A percentile compares a stretch with the other conserved stretches of the same genome.
These are phyloP conservation scores for Bradypodion ventrale DNA, from an alignment of 2,797 vertebrate species.

Conservation along the genomic window DNA sequence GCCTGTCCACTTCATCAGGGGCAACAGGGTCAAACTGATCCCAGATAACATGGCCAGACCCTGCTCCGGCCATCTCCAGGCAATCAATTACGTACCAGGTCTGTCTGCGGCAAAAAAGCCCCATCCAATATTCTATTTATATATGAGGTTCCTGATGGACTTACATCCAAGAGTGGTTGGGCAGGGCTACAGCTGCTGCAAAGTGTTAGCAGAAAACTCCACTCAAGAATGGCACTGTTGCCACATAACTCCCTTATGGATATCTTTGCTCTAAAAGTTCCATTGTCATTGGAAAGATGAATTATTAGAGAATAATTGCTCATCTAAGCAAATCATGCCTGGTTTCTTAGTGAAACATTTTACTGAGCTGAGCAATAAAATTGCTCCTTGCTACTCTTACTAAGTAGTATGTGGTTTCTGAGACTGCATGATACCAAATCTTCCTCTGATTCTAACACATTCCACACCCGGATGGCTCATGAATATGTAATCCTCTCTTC, in stretches of 20 bases:
- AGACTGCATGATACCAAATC: too few relatives aligned
- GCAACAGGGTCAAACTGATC: too few relatives aligned
- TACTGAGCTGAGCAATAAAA: background rate
- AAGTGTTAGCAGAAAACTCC: background rate
- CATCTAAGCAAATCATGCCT: background rate
- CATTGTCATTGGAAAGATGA: too few relatives aligned
- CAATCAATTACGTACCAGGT: too few relatives aligned
- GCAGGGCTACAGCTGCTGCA: too few relatives aligned
- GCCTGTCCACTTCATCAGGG: too few relatives aligned
- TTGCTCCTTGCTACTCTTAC: background rate
- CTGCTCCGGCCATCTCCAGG: too few relatives aligned
- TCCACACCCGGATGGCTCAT: background rate
- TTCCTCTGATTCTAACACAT: too few relatives aligned
- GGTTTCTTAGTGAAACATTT: background rate
- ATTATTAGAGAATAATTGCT: background rate
- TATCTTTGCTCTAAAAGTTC: background rate
- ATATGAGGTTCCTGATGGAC: background rate
- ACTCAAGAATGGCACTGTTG: background rate
- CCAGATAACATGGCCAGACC: too few relatives aligned
- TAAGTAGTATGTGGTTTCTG: too few relatives aligned
- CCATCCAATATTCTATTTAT: too few relatives aligned
- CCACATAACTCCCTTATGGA: background rate
- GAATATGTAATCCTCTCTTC: background rate
- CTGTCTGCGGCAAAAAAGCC: too few relatives aligned
- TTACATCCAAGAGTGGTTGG: background rate